A percentile compares a stretch with the other conserved stretches of the same genome.
Conservation (phyloP, 2,888 invertebrate species). For the Amphimallon solstitiale region DNA sequence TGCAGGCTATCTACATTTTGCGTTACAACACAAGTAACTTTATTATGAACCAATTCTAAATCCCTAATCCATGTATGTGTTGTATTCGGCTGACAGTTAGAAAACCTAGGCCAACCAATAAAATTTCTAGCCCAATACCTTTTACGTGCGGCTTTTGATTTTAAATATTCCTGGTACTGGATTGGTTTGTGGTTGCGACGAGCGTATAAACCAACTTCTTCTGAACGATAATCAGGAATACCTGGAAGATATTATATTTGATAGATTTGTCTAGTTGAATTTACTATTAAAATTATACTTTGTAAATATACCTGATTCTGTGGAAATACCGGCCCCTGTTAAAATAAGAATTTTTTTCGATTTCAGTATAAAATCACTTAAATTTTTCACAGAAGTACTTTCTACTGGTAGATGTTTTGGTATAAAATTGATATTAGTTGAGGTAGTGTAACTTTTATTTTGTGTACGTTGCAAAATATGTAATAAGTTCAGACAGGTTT, state of each 20-base stretch:
- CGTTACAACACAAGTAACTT: conserved; percentile 80
- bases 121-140: conserved; percentile 97
- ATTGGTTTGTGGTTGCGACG: conserved; percentile 85
- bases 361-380: conserved; percentile 70
- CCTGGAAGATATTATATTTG: conserved; percentile 65
- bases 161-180: conserved; percentile 85
- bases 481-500: background rate
- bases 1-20: conserved; percentile 98
- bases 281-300: no score
- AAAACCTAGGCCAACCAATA: conserved; percentile 91
- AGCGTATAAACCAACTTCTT: conserved; percentile 91
- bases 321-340: conserved; percentile 96
- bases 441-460: background rate
- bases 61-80: conserved; percentile 78
- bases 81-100: conserved; percentile 79
- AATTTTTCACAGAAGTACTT: conserved; percentile 67
- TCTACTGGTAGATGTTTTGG: conserved; percentile 78
- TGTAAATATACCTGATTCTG: conserved; percentile 79
- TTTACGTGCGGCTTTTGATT: conserved; percentile 73
- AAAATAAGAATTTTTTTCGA: conserved; percentile 74
- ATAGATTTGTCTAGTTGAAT: no score
- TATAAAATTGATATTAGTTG: conserved; percentile 65
- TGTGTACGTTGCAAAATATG: background rate
- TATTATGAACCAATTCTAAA: conserved; percentile 71
- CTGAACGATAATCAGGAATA: conserved; percentile 94